Conservation (phyloP, 2,888 invertebrate species). For the Monoplex corrugatus region DNA sequence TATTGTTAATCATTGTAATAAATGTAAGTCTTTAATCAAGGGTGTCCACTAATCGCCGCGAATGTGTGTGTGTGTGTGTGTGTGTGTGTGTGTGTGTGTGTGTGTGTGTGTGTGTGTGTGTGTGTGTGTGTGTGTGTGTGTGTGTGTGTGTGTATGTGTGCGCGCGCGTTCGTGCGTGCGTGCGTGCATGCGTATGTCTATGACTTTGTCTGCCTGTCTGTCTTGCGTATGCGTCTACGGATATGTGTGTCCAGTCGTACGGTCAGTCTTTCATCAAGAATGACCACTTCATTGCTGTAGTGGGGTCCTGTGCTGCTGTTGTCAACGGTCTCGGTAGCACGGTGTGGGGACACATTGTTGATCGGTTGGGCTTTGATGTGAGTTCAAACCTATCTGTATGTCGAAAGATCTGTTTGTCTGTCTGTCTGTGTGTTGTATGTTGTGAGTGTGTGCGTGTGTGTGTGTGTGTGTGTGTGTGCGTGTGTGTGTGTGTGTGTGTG, state of each 20-base stretch:
- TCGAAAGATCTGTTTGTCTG: neutral
- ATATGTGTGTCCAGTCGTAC: constrained; percentile 44
- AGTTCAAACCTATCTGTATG: neutral
- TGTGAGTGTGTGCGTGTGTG: neutral
- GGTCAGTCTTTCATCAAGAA: constrained; percentile 50
- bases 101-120: constrained; percentile 9
- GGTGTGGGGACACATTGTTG: constrained; percentile 43
- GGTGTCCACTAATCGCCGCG: too few species aligned
- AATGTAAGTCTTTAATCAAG: too few species aligned
- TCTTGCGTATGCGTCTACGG: neutral
- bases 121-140: neutral
- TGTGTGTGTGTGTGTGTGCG: neutral
- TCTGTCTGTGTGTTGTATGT: too few species aligned
- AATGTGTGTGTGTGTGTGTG: constrained; percentile 28
- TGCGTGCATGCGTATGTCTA: neutral
- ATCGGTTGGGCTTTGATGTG: constrained; percentile 46
- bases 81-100: constrained; percentile 22
- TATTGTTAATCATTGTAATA: too few species aligned
- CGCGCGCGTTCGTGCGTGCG: neutral
- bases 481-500: too few species aligned
- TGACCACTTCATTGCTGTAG: constrained; percentile 45
- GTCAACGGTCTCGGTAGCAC: constrained; percentile 42
- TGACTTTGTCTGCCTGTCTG: neutral
- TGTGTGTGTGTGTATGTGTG: neutral
- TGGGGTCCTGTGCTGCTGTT: constrained; percentile 41